Base-by-base conservation (phyloP, 2,888 invertebrate species). In the Phlogophora meticulosa region DNA sequence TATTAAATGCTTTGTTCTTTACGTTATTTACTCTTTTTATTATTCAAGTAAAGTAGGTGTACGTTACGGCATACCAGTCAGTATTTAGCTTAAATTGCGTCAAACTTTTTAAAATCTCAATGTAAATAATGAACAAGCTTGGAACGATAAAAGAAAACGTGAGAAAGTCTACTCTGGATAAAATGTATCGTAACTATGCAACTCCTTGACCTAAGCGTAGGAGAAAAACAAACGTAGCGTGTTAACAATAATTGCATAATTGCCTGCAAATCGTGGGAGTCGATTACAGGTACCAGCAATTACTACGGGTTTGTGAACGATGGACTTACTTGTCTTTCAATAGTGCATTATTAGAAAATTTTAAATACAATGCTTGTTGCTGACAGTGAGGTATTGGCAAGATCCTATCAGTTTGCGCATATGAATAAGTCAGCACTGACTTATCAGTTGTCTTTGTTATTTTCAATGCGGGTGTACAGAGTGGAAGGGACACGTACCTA, bases 101-200 rank as follows among this genome's bases (percentile, higher is more conserved):
- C n/a, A n/a, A n/a, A n/a, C n/a, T n/a, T n/a, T n/a, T n/a, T n/a
- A n/a, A n/a, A n/a, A n/a, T n/a, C n/a, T 5, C 15, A 4, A 43
- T 28, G 5, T 28, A 28, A 56, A 55, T 55, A 34, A 34, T 58
- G n/a, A 55, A 38, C 24, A n/a, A 61, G n/a, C 17, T 32, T 28
- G 1, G 1, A 17, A 48, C 46, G 9, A n/a, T 20, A 1, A 43
- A 57, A 78, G 72, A 61, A 79, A 79, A 79, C 75, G 80, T 75
- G 74, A 36, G 79, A 79, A 60, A 43, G 32, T 7, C 7, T 36
- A 60, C 24, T 53, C 48, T 66, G 38, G n/a, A 42, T 74, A 56
- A 15, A 77, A 65, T 10, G 11, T 49, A 65, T 53, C 36, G 34
- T 78, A 57, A 59, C 20, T 43, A 38, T 43, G 38, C 3, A 56